These are phyloP conservation scores for Stenurella melanura DNA, from an alignment of 2,888 invertebrate genomes.

Conservation along the genomic window DNA sequence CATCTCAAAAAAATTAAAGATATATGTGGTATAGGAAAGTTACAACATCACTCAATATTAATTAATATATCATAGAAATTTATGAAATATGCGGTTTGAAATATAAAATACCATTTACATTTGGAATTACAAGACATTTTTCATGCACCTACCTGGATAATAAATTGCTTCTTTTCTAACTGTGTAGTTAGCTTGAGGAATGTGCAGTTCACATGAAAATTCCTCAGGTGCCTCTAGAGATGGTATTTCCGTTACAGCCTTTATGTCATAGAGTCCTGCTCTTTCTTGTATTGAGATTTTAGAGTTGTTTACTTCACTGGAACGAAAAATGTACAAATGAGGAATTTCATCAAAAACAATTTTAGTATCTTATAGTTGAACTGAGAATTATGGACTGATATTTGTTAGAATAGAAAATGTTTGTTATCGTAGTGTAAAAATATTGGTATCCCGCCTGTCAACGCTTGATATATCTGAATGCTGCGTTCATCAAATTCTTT, in stretches of 20 bases:
- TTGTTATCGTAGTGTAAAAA: background rate
- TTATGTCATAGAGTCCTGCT: constrained; percentile 79
- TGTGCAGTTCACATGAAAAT: constrained; percentile 79
- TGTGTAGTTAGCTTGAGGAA: constrained; percentile 80
- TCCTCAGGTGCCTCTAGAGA: constrained; percentile 77
- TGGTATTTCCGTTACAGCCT: constrained; percentile 77
- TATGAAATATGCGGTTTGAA: background rate
- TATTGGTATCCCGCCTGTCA: background rate
- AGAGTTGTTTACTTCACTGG: constrained; percentile 66
- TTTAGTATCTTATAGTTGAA: background rate
- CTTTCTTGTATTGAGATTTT: constrained; percentile 64
- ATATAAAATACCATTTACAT: background rate
- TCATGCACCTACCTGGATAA: constrained; percentile 73
- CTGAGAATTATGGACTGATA: background rate
- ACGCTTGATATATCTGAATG: background rate
- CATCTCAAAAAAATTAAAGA: too few relatives aligned
- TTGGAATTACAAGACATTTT: background rate
- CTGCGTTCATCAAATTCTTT: background rate
- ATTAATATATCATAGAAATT: background rate
- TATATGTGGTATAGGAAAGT: too few relatives aligned
- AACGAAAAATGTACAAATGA: constrained; percentile 41
- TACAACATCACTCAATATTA: too few relatives aligned
- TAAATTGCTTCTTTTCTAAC: constrained; percentile 78
- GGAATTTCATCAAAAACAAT: background rate
- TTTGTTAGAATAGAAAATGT: background rate